Conservation (phyloP, 2,113 vertebrate species). For the Urocynchramus pylzowi region DNA sequence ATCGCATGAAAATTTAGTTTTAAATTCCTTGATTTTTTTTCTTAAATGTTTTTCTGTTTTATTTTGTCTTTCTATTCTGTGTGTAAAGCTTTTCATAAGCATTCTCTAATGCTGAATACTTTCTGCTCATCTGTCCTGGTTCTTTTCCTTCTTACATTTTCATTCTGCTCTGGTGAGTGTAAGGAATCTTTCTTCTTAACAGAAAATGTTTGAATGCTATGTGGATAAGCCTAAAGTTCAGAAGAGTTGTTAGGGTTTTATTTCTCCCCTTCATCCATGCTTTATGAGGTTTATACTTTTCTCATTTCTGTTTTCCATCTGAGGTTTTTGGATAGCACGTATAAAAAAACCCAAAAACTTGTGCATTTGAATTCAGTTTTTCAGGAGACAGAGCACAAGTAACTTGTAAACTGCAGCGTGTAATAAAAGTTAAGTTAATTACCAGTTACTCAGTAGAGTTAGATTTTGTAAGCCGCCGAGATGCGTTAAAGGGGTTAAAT, state of each 20-base stretch:
- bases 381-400: neutral
- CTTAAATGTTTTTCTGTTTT: constrained; percentile 45
- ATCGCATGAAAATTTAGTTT: neutral
- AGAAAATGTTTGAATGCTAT: constrained; percentile 19
- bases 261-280: neutral
- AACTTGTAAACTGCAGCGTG: neutral
- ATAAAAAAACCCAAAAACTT: neutral
- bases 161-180: constrained; percentile 68
- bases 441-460: neutral
- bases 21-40: neutral
- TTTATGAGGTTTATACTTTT: neutral
- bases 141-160: constrained; percentile 69
- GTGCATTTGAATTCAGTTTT: neutral
- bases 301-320: neutral
- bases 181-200: constrained; percentile 66
- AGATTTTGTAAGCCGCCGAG: neutral
- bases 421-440: neutral
- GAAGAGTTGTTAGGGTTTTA: neutral
- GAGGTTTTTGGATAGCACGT: neutral
- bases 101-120: constrained; percentile 66
- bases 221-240: neutral
- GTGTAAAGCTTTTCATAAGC: constrained; percentile 65
- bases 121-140: constrained; percentile 66
- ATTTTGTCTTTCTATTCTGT: constrained; percentile 57
- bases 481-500: neutral